Evolutionary conservation across 1,140 invertebrate genomes (phyloP), one percentile per base, ranked within the genome.

Genomic region (Cotesia typhae): DNA sequence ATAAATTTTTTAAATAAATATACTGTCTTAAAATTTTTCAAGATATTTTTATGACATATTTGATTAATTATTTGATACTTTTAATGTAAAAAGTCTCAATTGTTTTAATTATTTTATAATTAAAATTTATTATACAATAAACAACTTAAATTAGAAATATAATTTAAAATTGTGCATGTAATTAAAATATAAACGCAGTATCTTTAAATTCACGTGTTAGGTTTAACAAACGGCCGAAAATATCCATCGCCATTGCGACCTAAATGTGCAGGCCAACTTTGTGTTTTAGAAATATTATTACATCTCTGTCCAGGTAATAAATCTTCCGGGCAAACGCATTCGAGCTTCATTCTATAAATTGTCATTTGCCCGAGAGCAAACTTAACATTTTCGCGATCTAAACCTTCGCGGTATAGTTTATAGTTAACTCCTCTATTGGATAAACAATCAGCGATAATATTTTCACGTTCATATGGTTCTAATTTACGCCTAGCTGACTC

Each of bases 351-450:
- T 76, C 89, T 85, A 65, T 89, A 89, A 57, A 90, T 79, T 3
- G 88, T 90, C 87, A 90, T 87, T 81, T 89, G 87, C 4, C 89
- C 88, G 3, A 89, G 72, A 38, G 83, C 80, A 20, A 89, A 79
- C 71, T 84, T 84, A 0, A 76, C 63, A 66, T 89, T 84, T 76
- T 89, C 83, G 61, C 85, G 83, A 53, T 87, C 85, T 52, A 79
- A 84, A 0, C 76, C 74, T 76, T 87, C 85, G 57, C 84, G 77
- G 59, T 84, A 80, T 10, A 79, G 63, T 60, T 81, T 79, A 60
- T 85, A 84, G 78, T 86, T 78, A 37, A 86, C 67, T 10, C 82
- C 85, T 47, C 87, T 81, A 70, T 85, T 83, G 3, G 79, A 72
- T 68, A 89, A 79, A 77, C 89, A 90, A 70, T 84, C 84, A 55